Evolutionary conservation across 2,888 invertebrate species (phyloP).

Genomic region (Dicroscelio sp.): DNA sequence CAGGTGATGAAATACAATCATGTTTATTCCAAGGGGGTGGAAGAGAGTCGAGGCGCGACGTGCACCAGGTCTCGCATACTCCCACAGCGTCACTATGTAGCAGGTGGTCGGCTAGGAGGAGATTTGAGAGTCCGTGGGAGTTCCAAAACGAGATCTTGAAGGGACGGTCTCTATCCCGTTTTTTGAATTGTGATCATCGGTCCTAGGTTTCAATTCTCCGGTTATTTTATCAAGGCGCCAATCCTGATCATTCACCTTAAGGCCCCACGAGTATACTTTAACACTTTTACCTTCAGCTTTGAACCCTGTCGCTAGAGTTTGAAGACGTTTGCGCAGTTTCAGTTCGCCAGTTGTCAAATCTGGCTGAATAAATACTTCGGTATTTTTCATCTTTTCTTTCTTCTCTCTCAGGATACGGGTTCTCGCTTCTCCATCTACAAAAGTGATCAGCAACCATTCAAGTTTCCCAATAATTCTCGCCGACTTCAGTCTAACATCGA

Average conservation of each 20-base stretch:
- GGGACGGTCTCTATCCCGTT: neutral
- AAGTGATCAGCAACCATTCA: neutral
- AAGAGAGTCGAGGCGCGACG: neutral
- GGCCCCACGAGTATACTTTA: neutral
- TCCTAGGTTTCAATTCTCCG: neutral
- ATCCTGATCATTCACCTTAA: neutral
- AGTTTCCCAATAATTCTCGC: neutral
- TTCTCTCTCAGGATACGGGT: neutral
- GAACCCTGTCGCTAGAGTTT: neutral
- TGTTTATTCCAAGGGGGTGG: neutral
- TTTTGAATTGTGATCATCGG: neutral
- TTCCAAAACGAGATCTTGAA: neutral
- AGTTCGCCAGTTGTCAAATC: neutral
- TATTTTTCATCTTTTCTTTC: neutral
- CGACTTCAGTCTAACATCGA: conserved; percentile 9
- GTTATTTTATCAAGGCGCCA: neutral
- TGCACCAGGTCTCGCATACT: neutral
- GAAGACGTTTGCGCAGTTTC: neutral
- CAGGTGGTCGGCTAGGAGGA: neutral
- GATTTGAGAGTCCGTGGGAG: neutral
- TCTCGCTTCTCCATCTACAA: neutral
- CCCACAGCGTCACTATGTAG: neutral
- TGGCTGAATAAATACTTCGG: neutral
- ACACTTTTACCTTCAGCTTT: neutral
- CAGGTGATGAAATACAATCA: neutral